These are phyloP conservation scores for Leucoraja ocellata DNA, from an alignment of 2,797 vertebrate species.

Conservation along the genomic window DNA sequence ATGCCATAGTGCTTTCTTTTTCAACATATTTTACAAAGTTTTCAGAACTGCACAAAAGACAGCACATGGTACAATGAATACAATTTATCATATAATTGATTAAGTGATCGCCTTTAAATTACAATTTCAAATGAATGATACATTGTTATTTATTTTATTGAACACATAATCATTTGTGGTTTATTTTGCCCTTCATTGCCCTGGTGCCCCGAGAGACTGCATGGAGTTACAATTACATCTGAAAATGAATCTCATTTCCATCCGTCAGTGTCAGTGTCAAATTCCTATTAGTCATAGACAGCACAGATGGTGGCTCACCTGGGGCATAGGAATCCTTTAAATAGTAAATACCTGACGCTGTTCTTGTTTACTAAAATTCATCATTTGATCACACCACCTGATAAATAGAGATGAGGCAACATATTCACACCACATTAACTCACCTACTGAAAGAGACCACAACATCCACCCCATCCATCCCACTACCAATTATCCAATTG, in stretches of 20 bases:
- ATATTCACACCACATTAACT: neutral
- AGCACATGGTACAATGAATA: neutral
- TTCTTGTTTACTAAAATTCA: slow-evolving; percentile 26
- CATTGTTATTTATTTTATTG: neutral
- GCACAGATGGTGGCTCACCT: slow-evolving; percentile 38
- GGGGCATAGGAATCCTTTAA: slow-evolving; percentile 36
- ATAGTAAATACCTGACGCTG: neutral
- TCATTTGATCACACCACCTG: neutral
- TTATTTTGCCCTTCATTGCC: slow-evolving; percentile 39
- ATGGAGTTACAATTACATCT: slow-evolving; percentile 42
- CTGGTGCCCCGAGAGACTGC: slow-evolving; percentile 41
- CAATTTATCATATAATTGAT: neutral
- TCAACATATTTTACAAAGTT: neutral
- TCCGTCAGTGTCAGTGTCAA: slow-evolving; percentile 45
- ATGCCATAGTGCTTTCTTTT: neutral
- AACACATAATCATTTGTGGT: neutral
- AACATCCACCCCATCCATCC: neutral
- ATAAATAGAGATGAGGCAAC: neutral
- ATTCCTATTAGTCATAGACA: neutral
- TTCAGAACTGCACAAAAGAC: neutral
- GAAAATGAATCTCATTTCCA: slow-evolving; percentile 46
- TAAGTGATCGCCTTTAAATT: neutral
- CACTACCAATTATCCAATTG: neutral
- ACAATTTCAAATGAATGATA: neutral
- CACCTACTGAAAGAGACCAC: neutral